phyloP scores from a whole-genome alignment of 2,113 vertebrate genomes.

The Saguinus midas region DNA sequence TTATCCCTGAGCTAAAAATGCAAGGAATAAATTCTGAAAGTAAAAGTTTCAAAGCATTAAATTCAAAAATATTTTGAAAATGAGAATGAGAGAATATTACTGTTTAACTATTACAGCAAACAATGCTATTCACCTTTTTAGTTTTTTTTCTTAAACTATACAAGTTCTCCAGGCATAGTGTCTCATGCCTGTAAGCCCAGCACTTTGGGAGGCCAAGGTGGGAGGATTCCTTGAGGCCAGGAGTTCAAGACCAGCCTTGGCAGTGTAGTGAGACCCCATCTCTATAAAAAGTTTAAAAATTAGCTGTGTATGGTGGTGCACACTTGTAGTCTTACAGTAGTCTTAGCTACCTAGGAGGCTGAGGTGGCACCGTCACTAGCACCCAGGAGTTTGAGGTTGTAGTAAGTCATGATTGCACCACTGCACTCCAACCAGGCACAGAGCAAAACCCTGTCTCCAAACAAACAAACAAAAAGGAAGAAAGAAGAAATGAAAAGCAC shows the following conservation, averaged over 20 bases:
- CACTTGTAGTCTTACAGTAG: too few relatives aligned
- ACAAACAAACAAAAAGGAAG: neutral
- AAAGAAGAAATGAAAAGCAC: neutral
- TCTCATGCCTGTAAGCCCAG: too few relatives aligned
- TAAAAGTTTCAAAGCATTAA: conserved; percentile 66
- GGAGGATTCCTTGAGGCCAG: neutral
- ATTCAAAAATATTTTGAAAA: neutral
- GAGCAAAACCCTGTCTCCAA: neutral
- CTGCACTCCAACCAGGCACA: neutral
- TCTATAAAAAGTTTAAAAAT: too few relatives aligned
- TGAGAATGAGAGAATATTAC: neutral
- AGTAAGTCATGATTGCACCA: neutral
- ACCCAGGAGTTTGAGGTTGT: neutral
- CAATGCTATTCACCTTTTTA: neutral
- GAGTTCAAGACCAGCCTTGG: neutral
- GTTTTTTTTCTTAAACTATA: neutral
- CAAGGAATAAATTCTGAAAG: conserved; percentile 91
- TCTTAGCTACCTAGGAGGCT: too few relatives aligned
- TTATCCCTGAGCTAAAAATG: conserved; percentile 91
- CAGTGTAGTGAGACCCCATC: neutral
- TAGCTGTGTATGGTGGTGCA: too few relatives aligned
- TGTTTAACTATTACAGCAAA: neutral
- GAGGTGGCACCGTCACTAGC: neutral
- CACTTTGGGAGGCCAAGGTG: neutral
- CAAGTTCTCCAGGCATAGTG: neutral